These are phyloP conservation scores for Athripsodes cinereus DNA, from an alignment of 2,888 invertebrate genomes.

Conservation along the genomic window DNA sequence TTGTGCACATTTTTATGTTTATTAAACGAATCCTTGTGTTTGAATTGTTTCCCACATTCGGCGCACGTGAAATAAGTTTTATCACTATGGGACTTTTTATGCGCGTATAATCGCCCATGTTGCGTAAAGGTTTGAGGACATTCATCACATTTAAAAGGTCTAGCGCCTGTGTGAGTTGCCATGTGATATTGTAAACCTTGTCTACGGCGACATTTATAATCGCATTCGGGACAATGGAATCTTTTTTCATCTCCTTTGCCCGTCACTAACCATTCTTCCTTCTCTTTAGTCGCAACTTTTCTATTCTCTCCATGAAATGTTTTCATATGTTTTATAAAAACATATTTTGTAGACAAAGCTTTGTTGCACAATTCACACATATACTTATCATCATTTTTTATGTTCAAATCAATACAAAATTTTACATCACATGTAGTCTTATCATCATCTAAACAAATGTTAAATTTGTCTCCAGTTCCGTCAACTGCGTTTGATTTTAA, in stretches of 20 bases:
- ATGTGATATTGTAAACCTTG: conserved; percentile 46
- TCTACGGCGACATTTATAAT: conserved; percentile 43
- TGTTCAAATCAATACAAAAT: no score
- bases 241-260: conserved; percentile 39
- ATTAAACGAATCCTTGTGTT: conserved; percentile 42
- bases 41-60: conserved; percentile 47
- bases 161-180: conserved; percentile 43
- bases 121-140: conserved; percentile 47
- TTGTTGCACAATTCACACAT: no score
- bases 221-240: conserved; percentile 43
- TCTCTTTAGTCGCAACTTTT: no score
- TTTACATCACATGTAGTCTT: no score
- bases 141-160: conserved; percentile 38
- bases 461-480: background rate
- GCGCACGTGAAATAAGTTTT: conserved; percentile 41
- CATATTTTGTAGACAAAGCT: no score
- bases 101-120: conserved; percentile 41
- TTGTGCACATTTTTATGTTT: conserved; percentile 41
- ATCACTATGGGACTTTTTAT: conserved; percentile 42
- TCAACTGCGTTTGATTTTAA: background rate
- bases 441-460: no score
- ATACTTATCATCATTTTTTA: no score
- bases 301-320: no score
- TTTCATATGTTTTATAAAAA: no score
- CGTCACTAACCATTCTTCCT: no score